A percentile compares a stretch with the other conserved stretches of the same genome.
Conservation (phyloP, 1,140 invertebrate genomes). For the Steinernema khuongi region DNA sequence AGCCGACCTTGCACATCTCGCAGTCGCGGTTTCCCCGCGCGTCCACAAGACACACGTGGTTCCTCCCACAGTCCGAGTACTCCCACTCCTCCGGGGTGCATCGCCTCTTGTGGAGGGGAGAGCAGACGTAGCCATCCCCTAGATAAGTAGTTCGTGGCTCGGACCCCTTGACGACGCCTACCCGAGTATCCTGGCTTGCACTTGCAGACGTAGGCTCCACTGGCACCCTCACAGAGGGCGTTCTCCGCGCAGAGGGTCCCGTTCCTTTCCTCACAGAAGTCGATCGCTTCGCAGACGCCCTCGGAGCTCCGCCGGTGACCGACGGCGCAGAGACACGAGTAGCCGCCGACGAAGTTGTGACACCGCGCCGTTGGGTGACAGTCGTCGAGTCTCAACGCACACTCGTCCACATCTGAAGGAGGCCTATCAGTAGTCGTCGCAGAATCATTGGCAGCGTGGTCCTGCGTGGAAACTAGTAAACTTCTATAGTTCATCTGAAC, state of each 20-base stretch:
- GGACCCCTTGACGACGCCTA: background rate
- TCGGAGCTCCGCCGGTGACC: slow-evolving; percentile 41
- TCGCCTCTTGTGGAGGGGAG: slow-evolving; percentile 33
- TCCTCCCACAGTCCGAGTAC: slow-evolving; percentile 39
- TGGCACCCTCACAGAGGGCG: slow-evolving; percentile 88
- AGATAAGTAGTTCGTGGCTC: background rate
- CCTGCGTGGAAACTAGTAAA: too few species aligned
- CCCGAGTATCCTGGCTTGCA: slow-evolving; percentile 79
- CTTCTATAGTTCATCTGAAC: too few species aligned
- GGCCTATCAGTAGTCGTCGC: background rate
- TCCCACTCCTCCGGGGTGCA: slow-evolving; percentile 42
- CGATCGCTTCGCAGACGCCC: slow-evolving; percentile 70
- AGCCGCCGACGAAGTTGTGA: slow-evolving; percentile 47
- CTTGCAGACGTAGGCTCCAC: slow-evolving; percentile 88
- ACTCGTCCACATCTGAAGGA: slow-evolving; percentile 35
- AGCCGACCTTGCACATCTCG: slow-evolving; percentile 43
- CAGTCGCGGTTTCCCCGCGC: slow-evolving; percentile 40
- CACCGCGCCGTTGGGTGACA: slow-evolving; percentile 43
- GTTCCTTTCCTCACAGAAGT: slow-evolving; percentile 77
- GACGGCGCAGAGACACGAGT: slow-evolving; percentile 46
- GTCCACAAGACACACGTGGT: slow-evolving; percentile 49
- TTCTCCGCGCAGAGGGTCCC: slow-evolving; percentile 88
- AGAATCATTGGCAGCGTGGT: too few species aligned
- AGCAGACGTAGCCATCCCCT: slow-evolving; percentile 34
- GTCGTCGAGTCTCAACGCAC: slow-evolving; percentile 40